phyloP scores from a whole-genome alignment of 2,113 vertebrate genomes.

The Chloebia gouldiae region DNA sequence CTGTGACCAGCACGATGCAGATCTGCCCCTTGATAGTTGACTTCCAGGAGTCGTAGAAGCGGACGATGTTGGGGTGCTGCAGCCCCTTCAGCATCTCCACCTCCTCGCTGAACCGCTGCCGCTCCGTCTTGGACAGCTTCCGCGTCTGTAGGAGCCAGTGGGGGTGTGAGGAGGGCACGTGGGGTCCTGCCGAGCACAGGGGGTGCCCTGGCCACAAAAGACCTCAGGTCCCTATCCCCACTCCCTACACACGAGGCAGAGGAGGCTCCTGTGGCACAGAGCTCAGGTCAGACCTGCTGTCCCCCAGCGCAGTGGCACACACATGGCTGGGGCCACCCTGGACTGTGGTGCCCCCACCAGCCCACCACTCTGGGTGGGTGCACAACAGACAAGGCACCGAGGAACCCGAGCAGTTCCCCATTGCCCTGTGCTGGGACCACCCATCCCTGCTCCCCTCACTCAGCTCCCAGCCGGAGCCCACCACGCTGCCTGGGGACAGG shows the following conservation, averaged over 20 bases:
- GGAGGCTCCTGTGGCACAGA: not conserved
- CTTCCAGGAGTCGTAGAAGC: conserved; percentile 97
- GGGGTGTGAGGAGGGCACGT: fast-evolving
- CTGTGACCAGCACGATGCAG: conserved; percentile 91
- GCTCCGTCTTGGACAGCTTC: conserved; percentile 82
- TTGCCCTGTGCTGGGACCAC: not conserved
- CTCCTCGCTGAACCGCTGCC: conserved; percentile 91
- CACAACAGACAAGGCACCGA: fast-evolving
- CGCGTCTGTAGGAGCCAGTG: conserved; percentile 74
- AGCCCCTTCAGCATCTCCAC: conserved; percentile 95
- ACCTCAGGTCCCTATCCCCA: fast-evolving
- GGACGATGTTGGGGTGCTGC: conserved; percentile 96
- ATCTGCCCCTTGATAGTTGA: conserved; percentile 82
- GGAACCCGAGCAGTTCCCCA: not conserved
- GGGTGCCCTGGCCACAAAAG: not conserved
- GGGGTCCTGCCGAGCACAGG: fast-evolving
- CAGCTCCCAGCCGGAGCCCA: not conserved
- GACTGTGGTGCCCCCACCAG: not conserved
- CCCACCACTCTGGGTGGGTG: not conserved
- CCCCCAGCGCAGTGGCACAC: not conserved
- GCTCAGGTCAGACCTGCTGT: not conserved
- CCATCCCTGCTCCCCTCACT: fast-evolving
- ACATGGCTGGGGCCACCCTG: fast-evolving
- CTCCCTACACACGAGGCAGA: fast-evolving
- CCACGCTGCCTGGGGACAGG: not conserved